Conservation (phyloP, 2,113 vertebrate genomes). For the Anoplopoma fimbria region DNA sequence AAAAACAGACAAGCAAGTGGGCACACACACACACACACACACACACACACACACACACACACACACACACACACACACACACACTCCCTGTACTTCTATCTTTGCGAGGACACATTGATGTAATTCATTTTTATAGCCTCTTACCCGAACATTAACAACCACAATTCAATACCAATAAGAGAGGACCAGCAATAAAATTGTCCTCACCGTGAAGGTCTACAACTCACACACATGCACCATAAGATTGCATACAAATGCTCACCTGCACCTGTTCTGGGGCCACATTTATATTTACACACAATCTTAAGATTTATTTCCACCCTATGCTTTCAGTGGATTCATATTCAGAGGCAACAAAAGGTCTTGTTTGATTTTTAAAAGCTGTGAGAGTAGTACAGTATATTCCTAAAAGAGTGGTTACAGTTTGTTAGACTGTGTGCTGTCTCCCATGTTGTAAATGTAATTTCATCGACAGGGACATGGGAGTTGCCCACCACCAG, state of each 20-base stretch:
- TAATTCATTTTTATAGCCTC: not conserved
- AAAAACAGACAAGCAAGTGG: not conserved
- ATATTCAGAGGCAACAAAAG: not conserved
- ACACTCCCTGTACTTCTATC: not conserved
- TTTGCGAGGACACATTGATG: not conserved
- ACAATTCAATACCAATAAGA: too few species aligned
- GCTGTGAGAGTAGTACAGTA: not conserved
- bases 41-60: not conserved
- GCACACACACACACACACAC: not conserved
- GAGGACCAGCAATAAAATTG: too few species aligned
- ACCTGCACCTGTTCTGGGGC: constrained; percentile 1
- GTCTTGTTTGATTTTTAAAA: too few species aligned
- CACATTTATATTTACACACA: not conserved
- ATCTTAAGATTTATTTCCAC: not conserved
- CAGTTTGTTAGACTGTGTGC: not conserved
- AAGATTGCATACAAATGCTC: not conserved
- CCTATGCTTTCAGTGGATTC: not conserved
- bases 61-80: constrained; percentile 1
- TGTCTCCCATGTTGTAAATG: not conserved
- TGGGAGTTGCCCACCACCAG: not conserved
- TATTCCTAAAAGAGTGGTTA: not conserved
- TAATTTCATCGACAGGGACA: not conserved
- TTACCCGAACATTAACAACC: not conserved
- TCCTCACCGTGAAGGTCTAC: too few species aligned
- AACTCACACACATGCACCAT: not conserved